phyloP scores from a whole-genome alignment of 2,888 invertebrate genomes.

The Leucophenga maculata region DNA sequence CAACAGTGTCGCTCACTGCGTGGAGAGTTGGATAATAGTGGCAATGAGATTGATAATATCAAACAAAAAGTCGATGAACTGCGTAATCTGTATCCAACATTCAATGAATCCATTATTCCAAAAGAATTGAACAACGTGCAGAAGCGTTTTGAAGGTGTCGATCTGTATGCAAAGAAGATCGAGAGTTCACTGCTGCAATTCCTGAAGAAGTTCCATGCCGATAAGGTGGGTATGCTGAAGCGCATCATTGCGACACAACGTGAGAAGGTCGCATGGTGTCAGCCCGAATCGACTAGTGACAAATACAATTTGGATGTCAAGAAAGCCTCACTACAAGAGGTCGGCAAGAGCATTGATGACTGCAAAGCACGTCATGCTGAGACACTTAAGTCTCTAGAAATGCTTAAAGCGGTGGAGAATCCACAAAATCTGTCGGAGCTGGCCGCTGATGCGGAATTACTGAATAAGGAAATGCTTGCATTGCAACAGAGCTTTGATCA shows the following conservation, averaged over 20 bases:
- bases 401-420: conserved; percentile 82
- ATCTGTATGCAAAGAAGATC: conserved; percentile 86
- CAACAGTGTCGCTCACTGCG: conserved; percentile 83
- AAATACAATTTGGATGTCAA: conserved; percentile 94
- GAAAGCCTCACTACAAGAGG: conserved; percentile 83
- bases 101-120: conserved; percentile 82
- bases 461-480: conserved; percentile 81
- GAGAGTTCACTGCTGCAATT: conserved; percentile 84
- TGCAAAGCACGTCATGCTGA: conserved; percentile 80
- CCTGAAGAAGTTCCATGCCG: conserved; percentile 89
- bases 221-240: conserved; percentile 86
- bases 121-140: conserved; percentile 89
- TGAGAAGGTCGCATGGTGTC: conserved; percentile 93
- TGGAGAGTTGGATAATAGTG: conserved; percentile 79
- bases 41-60: conserved; percentile 79
- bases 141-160: conserved; percentile 85
- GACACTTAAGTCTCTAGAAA: conserved; percentile 80
- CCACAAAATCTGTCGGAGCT: conserved; percentile 80
- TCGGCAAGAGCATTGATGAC: conserved; percentile 81
- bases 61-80: conserved; percentile 81
- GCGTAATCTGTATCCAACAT: conserved; percentile 82
- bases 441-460: conserved; percentile 79
- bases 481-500: conserved; percentile 79
- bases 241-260: conserved; percentile 85
- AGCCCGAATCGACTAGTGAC: conserved; percentile 90